A percentile compares a stretch with the other conserved stretches of the same genome.
Evolutionary conservation across 2,113 vertebrate genomes (phyloP).

Genomic region (Apistogramma diplotaenia): DNA sequence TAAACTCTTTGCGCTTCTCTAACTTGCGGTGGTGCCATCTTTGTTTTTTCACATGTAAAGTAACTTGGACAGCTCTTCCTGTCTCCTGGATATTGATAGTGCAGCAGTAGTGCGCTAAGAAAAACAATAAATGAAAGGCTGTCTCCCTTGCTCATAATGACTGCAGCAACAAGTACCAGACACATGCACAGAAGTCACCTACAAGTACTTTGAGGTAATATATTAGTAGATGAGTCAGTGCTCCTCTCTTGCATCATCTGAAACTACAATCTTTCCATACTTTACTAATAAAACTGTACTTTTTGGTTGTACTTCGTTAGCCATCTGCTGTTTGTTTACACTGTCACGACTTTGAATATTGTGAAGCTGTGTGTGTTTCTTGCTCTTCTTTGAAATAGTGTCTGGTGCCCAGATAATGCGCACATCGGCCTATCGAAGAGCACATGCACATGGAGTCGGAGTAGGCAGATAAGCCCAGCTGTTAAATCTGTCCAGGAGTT

Average conservation of each 20-base stretch:
- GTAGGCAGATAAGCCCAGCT: slow-evolving; percentile 68
- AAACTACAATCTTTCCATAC: slow-evolving; percentile 61
- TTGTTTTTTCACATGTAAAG: slow-evolving; percentile 40
- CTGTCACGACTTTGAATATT: slow-evolving; percentile 18
- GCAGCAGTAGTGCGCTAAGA: slow-evolving; percentile 9
- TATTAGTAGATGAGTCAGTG: slow-evolving; percentile 57
- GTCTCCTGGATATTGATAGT: slow-evolving; percentile 37
- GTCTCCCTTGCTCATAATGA: slow-evolving; percentile 49
- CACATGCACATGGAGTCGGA: slow-evolving; percentile 40
- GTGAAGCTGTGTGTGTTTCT: slow-evolving; percentile 66
- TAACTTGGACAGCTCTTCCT: slow-evolving; percentile 57
- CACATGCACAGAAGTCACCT: slow-evolving; percentile 46
- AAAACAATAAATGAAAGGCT: slow-evolving; percentile 60
- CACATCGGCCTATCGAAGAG: slow-evolving; percentile 54
- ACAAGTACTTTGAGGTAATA: slow-evolving; percentile 30
- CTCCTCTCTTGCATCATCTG: slow-evolving; percentile 44
- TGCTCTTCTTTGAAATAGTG: slow-evolving; percentile 61
- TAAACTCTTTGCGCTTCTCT: background rate
- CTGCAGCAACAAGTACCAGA: slow-evolving; percentile 55
- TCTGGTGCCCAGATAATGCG: slow-evolving; percentile 50
- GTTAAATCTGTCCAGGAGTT: slow-evolving; percentile 70
- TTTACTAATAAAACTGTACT: slow-evolving; percentile 72
- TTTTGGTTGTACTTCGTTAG: slow-evolving; percentile 2
- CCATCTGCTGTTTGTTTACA: slow-evolving; percentile 54
- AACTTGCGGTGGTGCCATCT: background rate